Conservation (phyloP, 1,140 invertebrate genomes). For the Agraylea sexmaculata region DNA sequence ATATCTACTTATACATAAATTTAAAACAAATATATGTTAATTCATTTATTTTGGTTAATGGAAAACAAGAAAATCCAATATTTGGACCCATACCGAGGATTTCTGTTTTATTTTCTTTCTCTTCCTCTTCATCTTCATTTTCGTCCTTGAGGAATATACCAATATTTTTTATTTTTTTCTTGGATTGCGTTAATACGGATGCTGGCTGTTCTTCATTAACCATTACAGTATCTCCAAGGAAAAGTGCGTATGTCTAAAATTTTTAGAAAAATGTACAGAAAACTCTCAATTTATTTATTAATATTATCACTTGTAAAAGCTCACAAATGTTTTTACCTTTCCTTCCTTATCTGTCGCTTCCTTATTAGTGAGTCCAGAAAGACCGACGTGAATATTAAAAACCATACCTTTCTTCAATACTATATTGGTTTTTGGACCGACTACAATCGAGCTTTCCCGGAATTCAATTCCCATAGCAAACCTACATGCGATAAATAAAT, state of each 20-base stretch:
- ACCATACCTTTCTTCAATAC: slow-evolving; percentile 90
- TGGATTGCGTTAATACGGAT: slow-evolving; percentile 79
- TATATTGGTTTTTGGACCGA: slow-evolving; percentile 78
- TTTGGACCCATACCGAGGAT: slow-evolving; percentile 38
- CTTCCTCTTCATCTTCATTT: slow-evolving; percentile 72
- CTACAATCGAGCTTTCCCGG: slow-evolving; percentile 83
- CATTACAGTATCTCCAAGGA: slow-evolving; percentile 92
- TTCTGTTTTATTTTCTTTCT: slow-evolving; percentile 51
- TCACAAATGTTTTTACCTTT: slow-evolving; percentile 43
- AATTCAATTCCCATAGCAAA: slow-evolving; percentile 98
- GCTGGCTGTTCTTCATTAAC: slow-evolving; percentile 87
- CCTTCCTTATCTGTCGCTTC: slow-evolving; percentile 73
- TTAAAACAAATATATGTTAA: neutral
- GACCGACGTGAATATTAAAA: slow-evolving; percentile 91
- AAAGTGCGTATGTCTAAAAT: slow-evolving; percentile 74
- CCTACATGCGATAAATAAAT: slow-evolving; percentile 29
- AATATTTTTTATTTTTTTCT: slow-evolving; percentile 93
- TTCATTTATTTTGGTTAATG: neutral
- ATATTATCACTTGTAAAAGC: neutral
- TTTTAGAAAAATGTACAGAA: neutral
- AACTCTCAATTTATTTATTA: neutral
- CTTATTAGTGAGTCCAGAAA: slow-evolving; percentile 77
- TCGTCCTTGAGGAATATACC: slow-evolving; percentile 94
- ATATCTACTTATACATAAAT: neutral
- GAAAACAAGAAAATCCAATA: too few species aligned